Base-by-base conservation (phyloP, 2,888 invertebrate species). In the Sipha maydis region DNA sequence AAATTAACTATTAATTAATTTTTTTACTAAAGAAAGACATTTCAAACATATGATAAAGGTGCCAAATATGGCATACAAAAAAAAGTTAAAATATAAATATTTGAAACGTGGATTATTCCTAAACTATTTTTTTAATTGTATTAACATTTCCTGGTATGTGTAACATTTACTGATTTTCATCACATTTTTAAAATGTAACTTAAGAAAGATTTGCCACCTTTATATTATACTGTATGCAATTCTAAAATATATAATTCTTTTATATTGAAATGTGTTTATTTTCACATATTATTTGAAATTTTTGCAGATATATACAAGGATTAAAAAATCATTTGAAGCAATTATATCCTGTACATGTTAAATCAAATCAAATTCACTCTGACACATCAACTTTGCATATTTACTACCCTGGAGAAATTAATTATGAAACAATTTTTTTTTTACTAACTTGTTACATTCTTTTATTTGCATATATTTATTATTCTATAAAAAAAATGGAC, bases 401-500 rank as follows among this genome's bases (percentile, higher is more conserved):
- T 85, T 96, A 97, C 92, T 98, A 97, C 92, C 97, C 98, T 19
- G 96, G 97, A 85, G 96, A 97, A 92, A 96, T 97, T 90, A 96
- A 96, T 91, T 95, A 96, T 91, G 94, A 95, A 91, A 97, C 97
- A 91, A 94, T 97, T 89, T 94, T 98, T 54, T 98, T 98, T 0
- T 93, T 99, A 17, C 94, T 95, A 38, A 94, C 97, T 89, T 96
- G 97, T 2, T 98, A 98, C 91, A 92, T 97, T 4, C 94, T 97
- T 28, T 93, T 99, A 56, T 98, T 98, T 91, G 93, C 97, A 41
- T 99, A 98, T 91, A 95, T 99, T 56, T 98, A 98, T 91, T 99
- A 98, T 92, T 98, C 98, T 41, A 96, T 99, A 67, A 94, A 98
- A 90, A 99, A 99, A 93, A 98, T 99, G 90, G 98, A 98, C 92